phyloP scores from a whole-genome alignment of 2,797 vertebrate species.

The Muraenolepis orangiensis region DNA sequence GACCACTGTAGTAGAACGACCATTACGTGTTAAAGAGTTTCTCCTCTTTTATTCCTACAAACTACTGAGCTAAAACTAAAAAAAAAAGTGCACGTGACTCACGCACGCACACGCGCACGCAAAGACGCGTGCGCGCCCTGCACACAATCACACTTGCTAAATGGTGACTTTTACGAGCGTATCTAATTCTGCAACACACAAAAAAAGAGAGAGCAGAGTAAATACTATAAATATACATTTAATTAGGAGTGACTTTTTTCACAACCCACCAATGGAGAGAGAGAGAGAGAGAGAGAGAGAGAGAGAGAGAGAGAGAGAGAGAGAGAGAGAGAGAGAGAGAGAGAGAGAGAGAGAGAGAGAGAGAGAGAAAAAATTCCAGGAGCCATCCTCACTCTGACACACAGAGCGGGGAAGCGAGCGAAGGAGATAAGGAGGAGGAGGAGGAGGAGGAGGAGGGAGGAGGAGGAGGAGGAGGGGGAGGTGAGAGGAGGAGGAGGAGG shows the following conservation, averaged over 20 bases:
- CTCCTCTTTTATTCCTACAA: not conserved
- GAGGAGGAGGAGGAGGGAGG: too few species aligned
- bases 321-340: constrained; percentile 1
- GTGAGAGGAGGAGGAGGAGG: too few species aligned
- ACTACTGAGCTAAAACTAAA: not conserved
- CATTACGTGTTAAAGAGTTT: not conserved
- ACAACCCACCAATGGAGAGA: not conserved
- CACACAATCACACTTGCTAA: not conserved
- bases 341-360: not conserved
- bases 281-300: constrained; percentile 16
- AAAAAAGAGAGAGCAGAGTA: not conserved
- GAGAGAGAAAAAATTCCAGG: not conserved
- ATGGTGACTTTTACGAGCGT: not conserved
- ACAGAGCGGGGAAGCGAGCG: not conserved
- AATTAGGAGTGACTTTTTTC: not conserved
- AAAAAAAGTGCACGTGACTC: not conserved
- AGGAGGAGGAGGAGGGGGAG: too few species aligned
- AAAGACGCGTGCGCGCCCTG: not conserved
- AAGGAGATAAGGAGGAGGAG: not conserved
- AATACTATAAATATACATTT: not conserved
- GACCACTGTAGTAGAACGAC: not conserved
- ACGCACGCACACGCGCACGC: not conserved
- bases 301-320: constrained; percentile 8
- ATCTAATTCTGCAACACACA: constrained; percentile 3
- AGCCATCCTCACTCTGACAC: constrained; percentile 1